Conservation (phyloP, 2,113 vertebrate species). For the Bos javanicus region DNA sequence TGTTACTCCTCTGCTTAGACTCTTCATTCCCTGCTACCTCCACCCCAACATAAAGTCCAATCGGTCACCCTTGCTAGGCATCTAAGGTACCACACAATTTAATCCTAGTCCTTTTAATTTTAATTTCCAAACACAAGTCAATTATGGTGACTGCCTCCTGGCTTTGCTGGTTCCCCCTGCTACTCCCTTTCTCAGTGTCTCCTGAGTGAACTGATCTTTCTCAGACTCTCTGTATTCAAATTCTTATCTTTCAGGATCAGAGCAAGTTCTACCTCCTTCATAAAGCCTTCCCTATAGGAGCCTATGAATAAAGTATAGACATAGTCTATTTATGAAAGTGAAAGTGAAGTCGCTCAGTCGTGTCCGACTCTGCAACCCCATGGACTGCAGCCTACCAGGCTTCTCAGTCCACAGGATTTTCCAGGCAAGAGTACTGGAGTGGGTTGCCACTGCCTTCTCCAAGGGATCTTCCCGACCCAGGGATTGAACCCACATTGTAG, state of each 20-base stretch:
- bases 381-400: no score
- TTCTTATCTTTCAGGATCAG: neutral
- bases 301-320: neutral
- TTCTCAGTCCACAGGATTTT: no score
- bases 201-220: neutral
- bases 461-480: no score
- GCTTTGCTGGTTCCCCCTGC: neutral
- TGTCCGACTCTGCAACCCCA: no score
- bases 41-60: neutral
- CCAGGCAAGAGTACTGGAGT: no score
- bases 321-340: no score
- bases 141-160: neutral
- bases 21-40: neutral
- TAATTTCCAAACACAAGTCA: neutral
- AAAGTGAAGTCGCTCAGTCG: no score
- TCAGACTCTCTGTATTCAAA: neutral
- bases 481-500: no score
- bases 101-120: neutral
- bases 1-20: neutral
- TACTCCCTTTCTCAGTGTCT: neutral
- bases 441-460: no score
- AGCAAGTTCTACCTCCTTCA: neutral
- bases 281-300: neutral
- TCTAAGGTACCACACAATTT: neutral
- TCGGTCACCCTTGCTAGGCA: neutral